These are phyloP conservation scores for Chiridota heheva DNA, from an alignment of 35 echinoderm and acorn worm species.

Conservation along the genomic window DNA sequence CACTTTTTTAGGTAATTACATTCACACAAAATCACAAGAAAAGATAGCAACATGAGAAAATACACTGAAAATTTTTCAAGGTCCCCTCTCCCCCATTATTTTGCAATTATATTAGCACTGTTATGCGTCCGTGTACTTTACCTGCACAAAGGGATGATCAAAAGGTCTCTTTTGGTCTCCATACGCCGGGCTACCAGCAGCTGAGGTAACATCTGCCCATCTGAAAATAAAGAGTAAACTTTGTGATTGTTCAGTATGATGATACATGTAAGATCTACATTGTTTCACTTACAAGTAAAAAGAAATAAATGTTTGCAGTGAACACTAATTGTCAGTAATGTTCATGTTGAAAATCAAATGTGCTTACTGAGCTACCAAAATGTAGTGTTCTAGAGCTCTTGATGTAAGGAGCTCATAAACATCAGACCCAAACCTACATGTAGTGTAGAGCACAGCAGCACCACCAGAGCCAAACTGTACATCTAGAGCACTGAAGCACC, in stretches of 20 bases:
- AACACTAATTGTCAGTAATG: background rate
- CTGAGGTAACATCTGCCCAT: conserved; percentile 62
- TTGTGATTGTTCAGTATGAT: background rate
- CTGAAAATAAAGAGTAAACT: conserved; percentile 42
- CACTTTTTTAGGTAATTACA: background rate
- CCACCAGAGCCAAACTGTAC: too few relatives aligned
- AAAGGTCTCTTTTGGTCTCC: conserved; percentile 25
- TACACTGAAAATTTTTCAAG: background rate
- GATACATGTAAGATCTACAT: background rate
- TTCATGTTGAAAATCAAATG: background rate
- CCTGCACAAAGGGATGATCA: conserved; percentile 80
- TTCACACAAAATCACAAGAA: background rate
- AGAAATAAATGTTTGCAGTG: background rate
- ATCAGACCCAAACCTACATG: too few relatives aligned
- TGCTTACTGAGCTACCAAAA: background rate
- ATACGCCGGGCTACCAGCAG: conserved; percentile 47
- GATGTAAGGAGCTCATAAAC: too few relatives aligned
- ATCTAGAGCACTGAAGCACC: too few relatives aligned
- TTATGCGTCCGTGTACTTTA: background rate
- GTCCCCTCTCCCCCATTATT: background rate
- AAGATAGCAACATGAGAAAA: background rate
- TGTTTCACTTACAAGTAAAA: background rate
- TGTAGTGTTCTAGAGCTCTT: background rate
- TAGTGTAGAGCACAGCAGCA: too few relatives aligned
- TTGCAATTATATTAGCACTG: background rate